Conservation (phyloP, 2,797 vertebrate genomes). For the Glossophaga mutica region DNA sequence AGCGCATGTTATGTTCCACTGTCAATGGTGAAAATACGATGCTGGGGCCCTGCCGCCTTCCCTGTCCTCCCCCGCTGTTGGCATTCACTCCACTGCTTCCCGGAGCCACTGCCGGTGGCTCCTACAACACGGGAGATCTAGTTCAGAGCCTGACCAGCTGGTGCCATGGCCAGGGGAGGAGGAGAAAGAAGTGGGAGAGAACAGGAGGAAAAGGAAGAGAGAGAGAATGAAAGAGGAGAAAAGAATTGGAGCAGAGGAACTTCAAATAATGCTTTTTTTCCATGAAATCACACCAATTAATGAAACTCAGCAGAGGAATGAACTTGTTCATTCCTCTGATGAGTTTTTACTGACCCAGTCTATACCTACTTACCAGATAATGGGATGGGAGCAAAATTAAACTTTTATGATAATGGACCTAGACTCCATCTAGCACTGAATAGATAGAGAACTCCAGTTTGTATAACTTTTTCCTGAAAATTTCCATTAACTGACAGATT, state of each 20-base stretch:
- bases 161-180: too few relatives aligned
- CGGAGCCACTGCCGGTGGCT: background rate
- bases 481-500: background rate
- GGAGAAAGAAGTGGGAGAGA: background rate
- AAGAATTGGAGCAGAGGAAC: background rate
- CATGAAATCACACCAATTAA: background rate
- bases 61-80: background rate
- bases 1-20: background rate
- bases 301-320: background rate
- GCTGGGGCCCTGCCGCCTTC: background rate
- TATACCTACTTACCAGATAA: background rate
- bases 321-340: background rate
- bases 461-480: background rate
- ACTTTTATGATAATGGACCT: background rate
- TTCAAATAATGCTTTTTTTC: background rate
- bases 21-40: background rate
- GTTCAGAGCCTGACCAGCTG: background rate
- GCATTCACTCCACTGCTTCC: background rate
- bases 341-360: background rate
- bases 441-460: background rate
- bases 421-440: background rate
- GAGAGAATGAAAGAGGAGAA: background rate
- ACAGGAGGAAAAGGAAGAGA: background rate
- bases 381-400: background rate
- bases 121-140: background rate